Percentiles rank a stretch among this genome's conserved stretches.
phyloP scores from a whole-genome alignment of 2,888 invertebrate genomes.

The Epinotia demarniana region DNA sequence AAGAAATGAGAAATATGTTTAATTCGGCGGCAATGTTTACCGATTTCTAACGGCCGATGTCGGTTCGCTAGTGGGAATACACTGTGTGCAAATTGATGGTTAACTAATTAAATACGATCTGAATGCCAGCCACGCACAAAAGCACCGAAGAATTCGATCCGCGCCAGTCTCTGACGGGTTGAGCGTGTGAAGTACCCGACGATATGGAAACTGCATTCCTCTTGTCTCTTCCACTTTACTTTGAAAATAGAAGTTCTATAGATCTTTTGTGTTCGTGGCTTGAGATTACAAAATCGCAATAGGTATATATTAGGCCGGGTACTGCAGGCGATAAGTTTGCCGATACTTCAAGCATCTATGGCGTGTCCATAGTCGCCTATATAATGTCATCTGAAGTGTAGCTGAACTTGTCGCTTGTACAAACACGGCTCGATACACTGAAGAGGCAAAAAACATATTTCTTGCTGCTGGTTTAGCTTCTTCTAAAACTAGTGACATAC shows the following conservation, averaged over 20 bases:
- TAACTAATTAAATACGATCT: conserved; percentile 9
- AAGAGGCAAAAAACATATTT: too few relatives aligned
- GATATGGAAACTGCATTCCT: conserved; percentile 2
- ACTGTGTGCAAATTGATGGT: conserved; percentile 1
- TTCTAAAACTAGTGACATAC: too few relatives aligned
- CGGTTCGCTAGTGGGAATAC: not conserved
- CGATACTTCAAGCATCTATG: too few relatives aligned
- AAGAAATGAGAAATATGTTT: not conserved
- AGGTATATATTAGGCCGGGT: not conserved
- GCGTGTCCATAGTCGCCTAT: too few relatives aligned
- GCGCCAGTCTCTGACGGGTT: not conserved
- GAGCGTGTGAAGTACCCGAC: conserved; percentile 10
- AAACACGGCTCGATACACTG: too few relatives aligned
- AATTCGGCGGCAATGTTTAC: conserved; percentile 1
- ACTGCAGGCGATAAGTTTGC: not conserved
- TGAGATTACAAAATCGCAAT: not conserved
- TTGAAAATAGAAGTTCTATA: not conserved
- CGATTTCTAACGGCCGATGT: not conserved
- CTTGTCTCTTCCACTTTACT: not conserved
- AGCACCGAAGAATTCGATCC: conserved; percentile 2
- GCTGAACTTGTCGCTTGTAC: too few relatives aligned
- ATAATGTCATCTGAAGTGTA: too few relatives aligned
- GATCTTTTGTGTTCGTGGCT: not conserved
- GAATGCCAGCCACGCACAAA: not conserved
- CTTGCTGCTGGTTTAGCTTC: too few relatives aligned